Percentiles rank a stretch among this genome's conserved stretches.
Evolutionary conservation across 2,797 vertebrate genomes (phyloP).

Genomic region (Cossypha niveicapilla): DNA sequence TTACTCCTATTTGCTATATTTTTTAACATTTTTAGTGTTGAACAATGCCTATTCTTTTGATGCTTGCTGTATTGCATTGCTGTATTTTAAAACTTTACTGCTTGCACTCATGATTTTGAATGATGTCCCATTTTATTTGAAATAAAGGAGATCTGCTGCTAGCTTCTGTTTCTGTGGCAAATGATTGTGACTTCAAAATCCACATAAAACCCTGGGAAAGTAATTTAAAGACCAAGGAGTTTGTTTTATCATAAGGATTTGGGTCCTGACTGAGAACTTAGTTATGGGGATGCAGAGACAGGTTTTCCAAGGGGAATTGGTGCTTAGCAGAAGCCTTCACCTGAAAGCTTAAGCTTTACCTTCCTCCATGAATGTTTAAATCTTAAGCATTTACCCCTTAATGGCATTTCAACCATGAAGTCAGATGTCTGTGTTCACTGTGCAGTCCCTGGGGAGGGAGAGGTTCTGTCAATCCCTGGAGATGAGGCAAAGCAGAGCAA

Average conservation of each 20-base stretch:
- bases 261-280: not conserved
- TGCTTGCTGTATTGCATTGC: not conserved
- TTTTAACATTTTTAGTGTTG: not conserved
- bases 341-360: not conserved
- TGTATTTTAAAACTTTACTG: not conserved
- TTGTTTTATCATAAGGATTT: not conserved
- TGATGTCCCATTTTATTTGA: not conserved
- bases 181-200: not conserved
- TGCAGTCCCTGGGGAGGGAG: not conserved
- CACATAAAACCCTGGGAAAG: not conserved
- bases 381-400: not conserved
- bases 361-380: not conserved
- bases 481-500: not conserved
- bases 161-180: not conserved
- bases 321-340: not conserved
- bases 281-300: not conserved
- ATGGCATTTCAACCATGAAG: not conserved
- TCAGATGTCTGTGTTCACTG: not conserved
- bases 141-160: not conserved
- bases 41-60: not conserved
- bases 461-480: accelerated
- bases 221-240: not conserved
- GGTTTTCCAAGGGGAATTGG: not conserved
- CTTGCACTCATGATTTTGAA: not conserved
- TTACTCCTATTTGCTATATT: accelerated